Percentiles rank a stretch among this genome's conserved stretches.
phyloP scores from a whole-genome alignment of 2,797 vertebrate species.

The Gephyroberyx darwinii region DNA sequence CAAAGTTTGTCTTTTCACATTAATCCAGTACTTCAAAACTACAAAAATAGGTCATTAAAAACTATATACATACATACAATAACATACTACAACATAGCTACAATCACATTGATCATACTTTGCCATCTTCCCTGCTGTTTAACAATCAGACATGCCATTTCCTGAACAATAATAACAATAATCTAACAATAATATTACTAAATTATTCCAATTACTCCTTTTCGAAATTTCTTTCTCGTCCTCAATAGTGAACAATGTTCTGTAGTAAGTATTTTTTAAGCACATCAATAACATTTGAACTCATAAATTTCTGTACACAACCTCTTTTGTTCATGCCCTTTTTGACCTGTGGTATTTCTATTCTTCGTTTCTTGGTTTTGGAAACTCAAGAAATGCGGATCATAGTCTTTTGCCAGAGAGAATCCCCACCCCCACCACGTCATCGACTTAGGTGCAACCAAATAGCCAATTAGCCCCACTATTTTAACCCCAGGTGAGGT shows the following conservation, averaged over 20 bases:
- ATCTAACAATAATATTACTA: too few species aligned
- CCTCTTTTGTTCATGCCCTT: conserved; percentile 35
- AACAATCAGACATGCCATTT: too few species aligned
- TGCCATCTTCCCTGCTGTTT: background rate
- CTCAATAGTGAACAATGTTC: too few species aligned
- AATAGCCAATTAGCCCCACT: conserved; percentile 70
- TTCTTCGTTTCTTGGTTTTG: conserved; percentile 44
- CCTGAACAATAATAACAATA: too few species aligned
- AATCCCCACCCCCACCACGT: conserved; percentile 56
- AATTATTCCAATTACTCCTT: too few species aligned
- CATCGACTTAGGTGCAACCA: conserved; percentile 54
- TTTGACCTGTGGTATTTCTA: conserved; percentile 22
- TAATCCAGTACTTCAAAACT: conserved; percentile 36
- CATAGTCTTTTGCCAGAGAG: conserved; percentile 42
- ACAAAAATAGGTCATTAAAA: background rate
- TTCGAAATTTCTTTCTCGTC: too few species aligned
- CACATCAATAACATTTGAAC: conserved; percentile 27
- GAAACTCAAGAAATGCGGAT: conserved; percentile 62
- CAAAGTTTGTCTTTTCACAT: background rate
- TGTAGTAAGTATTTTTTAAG: conserved; percentile 12
- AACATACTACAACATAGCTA: background rate
- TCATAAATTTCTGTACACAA: conserved; percentile 21
- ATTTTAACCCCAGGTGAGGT: conserved; percentile 69
- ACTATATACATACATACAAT: conserved; percentile 4
- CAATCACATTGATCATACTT: background rate